A percentile compares a stretch with the other conserved stretches of the same genome.
Evolutionary conservation across 2,797 vertebrate genomes (phyloP).

Genomic region (Sebastiscus tertius): DNA sequence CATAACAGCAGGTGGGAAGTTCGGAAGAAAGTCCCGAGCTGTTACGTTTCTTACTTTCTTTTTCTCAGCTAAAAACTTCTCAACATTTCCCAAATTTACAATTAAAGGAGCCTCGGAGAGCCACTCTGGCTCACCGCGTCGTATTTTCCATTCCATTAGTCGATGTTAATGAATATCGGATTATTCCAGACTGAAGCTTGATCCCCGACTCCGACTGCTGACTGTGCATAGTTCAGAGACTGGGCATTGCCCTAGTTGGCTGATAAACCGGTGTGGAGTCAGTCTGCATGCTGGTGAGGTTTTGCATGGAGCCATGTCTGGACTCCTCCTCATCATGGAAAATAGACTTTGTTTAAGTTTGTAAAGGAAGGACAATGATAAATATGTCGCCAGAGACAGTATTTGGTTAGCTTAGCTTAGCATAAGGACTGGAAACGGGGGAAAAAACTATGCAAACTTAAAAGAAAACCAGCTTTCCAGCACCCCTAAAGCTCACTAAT

Average conservation of each 20-base stretch:
- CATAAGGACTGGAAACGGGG: not conserved
- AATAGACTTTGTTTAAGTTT: not conserved
- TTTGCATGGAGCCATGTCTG: constrained; percentile 13
- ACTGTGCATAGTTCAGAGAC: constrained; percentile 48
- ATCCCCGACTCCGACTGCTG: constrained; percentile 46
- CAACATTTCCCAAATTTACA: constrained; percentile 26
- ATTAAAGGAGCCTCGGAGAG: constrained; percentile 17
- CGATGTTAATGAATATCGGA: constrained; percentile 55
- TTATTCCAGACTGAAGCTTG: constrained; percentile 49
- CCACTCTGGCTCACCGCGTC: constrained; percentile 21
- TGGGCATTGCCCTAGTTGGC: constrained; percentile 41
- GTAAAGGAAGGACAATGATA: not conserved
- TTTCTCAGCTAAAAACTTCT: constrained; percentile 20
- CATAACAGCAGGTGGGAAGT: constrained; percentile 29
- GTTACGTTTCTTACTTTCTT: constrained; percentile 18
- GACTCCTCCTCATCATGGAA: constrained; percentile 10
- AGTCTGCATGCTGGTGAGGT: constrained; percentile 12
- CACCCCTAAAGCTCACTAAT: not conserved
- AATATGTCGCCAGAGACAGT: not conserved
- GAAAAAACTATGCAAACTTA: no score
- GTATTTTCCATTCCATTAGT: constrained; percentile 58
- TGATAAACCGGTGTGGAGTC: constrained; percentile 32
- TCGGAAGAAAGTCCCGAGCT: constrained; percentile 5
- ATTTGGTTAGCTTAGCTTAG: not conserved
- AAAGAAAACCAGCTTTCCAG: no score